Evolutionary conservation across 2,113 vertebrate species (phyloP).

Genomic region (Petrocephalus zakoni): DNA sequence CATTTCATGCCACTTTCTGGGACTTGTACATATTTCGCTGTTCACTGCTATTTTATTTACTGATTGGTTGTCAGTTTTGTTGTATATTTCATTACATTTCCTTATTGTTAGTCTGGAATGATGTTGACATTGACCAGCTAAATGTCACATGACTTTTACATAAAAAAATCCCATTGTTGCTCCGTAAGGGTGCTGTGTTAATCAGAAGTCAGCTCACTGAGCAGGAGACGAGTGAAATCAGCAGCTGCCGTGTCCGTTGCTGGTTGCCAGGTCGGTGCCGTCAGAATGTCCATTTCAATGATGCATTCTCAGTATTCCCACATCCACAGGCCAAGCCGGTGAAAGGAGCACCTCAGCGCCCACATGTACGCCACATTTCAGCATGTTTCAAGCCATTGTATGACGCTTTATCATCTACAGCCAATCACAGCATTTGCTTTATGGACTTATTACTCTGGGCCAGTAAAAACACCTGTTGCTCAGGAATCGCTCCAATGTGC

Average conservation of each 20-base stretch:
- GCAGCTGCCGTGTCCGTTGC: neutral
- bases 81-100: neutral
- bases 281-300: constrained; percentile 50
- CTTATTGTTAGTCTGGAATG: neutral
- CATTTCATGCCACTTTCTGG: neutral
- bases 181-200: neutral
- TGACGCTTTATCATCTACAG: constrained; percentile 24
- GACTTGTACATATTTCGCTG: neutral
- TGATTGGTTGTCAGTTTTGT: neutral
- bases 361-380: constrained; percentile 43
- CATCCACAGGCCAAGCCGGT: neutral
- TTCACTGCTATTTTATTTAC: neutral
- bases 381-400: constrained; percentile 17
- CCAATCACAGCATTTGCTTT: constrained; percentile 43
- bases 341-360: constrained; percentile 21
- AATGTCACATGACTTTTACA: neutral
- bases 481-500: constrained; percentile 32
- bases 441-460: constrained; percentile 48
- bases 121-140: neutral
- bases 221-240: neutral
- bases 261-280: constrained; percentile 48
- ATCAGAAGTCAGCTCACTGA: neutral
- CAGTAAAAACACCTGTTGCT: constrained; percentile 59
- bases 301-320: constrained; percentile 51
- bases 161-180: neutral